Evolutionary conservation across 2,888 invertebrate species (phyloP), one percentile per base, ranked within the genome.

Genomic region (Thera britannica): DNA sequence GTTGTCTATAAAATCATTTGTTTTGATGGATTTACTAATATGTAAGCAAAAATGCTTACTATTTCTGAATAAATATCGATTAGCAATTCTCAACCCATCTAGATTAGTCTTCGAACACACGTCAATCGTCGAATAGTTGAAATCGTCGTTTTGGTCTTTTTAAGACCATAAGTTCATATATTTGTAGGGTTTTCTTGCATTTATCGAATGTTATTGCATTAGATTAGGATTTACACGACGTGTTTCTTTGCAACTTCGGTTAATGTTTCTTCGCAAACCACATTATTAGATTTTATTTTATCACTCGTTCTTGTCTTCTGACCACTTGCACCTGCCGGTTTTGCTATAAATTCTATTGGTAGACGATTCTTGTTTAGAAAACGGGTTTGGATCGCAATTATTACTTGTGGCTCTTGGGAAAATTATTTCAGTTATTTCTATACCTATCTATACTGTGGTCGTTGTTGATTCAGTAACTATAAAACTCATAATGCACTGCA

Each of bases 351-450:
- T 56, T 62, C 76, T 48, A 67, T 73, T 67, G 68, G 63, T 60
- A 69, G 67, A 65, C 66, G 70, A 79, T 75, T 75, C 75, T 72
- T 70, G 76, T 73, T 82, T 81, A 82, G 80, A 76, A 75, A 80
- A 82, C 82, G 62, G 77, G 83, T 82, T 82, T 76, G 58, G 60
- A 63, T 62, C 63, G 77, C 77, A 78, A 81, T 82, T 77, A 82
- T 72, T 70, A 70, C 65, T 72, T 74, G 72, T 65, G 56, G 70
- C 66, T 76, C 77, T 78, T 77, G 72, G 71, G 77, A 80, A 52
- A 79, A 78, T 77, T 71, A 76, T 72, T 72, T 72, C 68, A 76
- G 70, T 70, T 69, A 64, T 65, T 65, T 67, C 73, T 72, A 75
- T 74, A 68, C 71, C 70, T 5, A 41, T 5, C 41, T 41, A 5